A percentile compares a stretch with the other conserved stretches of the same genome.
Conservation (phyloP, 2,113 vertebrate genomes). For the Raja brachyura region DNA sequence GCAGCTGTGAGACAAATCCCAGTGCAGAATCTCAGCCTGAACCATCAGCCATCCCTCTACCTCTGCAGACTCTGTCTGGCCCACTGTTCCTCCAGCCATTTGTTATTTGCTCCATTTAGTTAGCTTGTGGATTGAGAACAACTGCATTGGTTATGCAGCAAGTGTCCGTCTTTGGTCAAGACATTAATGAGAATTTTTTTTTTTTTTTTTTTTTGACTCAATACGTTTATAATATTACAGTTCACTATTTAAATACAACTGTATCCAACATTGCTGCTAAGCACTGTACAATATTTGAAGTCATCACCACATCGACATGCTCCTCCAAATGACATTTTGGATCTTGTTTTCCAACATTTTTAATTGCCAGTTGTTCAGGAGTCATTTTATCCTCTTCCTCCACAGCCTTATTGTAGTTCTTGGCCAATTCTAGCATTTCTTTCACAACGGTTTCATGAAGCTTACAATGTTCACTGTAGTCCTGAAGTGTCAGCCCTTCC, state of each 20-base stretch:
- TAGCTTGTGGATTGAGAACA: too few species aligned
- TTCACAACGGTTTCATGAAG: conserved; percentile 97
- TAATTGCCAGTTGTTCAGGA: conserved; percentile 96
- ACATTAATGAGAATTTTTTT: too few species aligned
- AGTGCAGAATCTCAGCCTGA: too few species aligned
- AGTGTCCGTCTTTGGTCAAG: too few species aligned
- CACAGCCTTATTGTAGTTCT: conserved; percentile 99
- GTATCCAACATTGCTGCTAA: conserved; percentile 98
- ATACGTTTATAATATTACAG: conserved; percentile 48
- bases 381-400: conserved; percentile 99
- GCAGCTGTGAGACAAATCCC: too few species aligned
- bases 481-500: conserved; percentile 93
- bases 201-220: too few species aligned
- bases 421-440: conserved; percentile 97
- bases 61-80: too few species aligned
- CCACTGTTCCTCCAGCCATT: too few species aligned
- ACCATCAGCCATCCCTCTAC: too few species aligned
- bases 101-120: too few species aligned
- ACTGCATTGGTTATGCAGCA: too few species aligned
- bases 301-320: conserved; percentile 97
- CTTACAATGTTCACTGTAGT: conserved; percentile 98
- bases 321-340: conserved; percentile 98
- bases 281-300: conserved; percentile 98
- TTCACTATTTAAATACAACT: conserved; percentile 91
- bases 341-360: conserved; percentile 98